These are phyloP conservation scores for Ectropis crepuscularia DNA, from an alignment of 2,888 invertebrate species.

Conservation along the genomic window DNA sequence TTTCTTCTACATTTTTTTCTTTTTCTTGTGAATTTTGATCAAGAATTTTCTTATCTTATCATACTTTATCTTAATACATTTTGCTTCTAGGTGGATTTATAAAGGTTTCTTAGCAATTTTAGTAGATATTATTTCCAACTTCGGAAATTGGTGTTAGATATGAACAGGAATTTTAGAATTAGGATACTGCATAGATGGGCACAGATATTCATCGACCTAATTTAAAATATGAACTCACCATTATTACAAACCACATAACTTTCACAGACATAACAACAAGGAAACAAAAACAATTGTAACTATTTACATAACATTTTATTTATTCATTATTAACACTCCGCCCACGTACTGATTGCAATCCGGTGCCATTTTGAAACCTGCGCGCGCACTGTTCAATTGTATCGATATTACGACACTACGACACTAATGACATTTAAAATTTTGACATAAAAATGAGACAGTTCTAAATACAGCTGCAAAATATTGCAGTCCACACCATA, in stretches of 20 bases:
- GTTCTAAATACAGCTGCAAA: slow-evolving; percentile 23
- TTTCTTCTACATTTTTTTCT: no score
- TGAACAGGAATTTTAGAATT: no score
- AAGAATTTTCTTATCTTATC: no score
- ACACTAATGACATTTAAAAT: slow-evolving; percentile 31
- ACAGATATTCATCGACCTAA: no score
- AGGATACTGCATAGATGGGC: background rate
- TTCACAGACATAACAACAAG: slow-evolving; percentile 49
- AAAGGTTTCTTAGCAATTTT: background rate
- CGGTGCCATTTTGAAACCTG: slow-evolving; percentile 52
- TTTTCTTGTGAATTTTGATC: no score
- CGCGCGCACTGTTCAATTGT: slow-evolving; percentile 39
- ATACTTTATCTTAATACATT: no score
- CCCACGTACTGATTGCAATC: slow-evolving; percentile 59
- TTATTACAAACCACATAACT: slow-evolving; percentile 33
- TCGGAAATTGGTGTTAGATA: no score
- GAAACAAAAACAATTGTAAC: slow-evolving; percentile 63
- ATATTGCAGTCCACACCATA: background rate
- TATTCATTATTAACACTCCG: slow-evolving; percentile 67
- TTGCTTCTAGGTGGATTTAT: background rate
- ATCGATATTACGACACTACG: slow-evolving; percentile 32
- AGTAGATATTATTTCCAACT: background rate
- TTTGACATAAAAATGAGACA: slow-evolving; percentile 13
- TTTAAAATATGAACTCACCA: background rate
- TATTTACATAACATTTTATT: slow-evolving; percentile 71